Base-by-base conservation (phyloP, 2,888 invertebrate genomes). In the Rhamnusium bicolor region DNA sequence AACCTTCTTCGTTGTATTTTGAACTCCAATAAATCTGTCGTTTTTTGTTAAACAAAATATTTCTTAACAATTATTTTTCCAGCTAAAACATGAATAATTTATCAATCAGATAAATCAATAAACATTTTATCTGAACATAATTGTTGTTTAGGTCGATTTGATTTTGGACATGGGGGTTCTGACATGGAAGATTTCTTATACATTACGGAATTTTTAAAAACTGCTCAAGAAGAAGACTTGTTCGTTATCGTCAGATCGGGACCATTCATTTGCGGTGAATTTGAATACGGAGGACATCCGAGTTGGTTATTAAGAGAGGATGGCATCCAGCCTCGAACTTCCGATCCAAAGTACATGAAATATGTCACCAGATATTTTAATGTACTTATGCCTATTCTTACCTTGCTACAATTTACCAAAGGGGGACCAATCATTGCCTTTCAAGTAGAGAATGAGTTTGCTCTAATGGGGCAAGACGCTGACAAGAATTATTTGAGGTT, bases 211-310 rank as follows among this genome's bases (percentile, higher is more conserved):
- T 97, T 95, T 84, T 89, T 96, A 3, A 88, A 91, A 75, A 88
- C 91, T 1, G 97, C 97, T 0, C 91, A 94, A 65, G 92, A 94
- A 79, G 94, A 94, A 85, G 95, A 93, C 71, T 88, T 98, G 40
- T 88, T 93, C 29, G 96, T 96, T 0, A 91, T 98, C 53, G 87
- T 98, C 0, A 89, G 98, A 21, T 93, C 96, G 0, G 98, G 98
- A 0, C 98, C 98, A 0, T 98, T 96, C 83, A 97, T 98, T 80
- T 96, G 96, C 86, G 96, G 95, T n/a, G 98, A 98, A 89, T 93
- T 96, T 87, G 97, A 98, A 74, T 88, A 86, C 73, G 88, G 88
- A 8, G 88, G 88, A 5, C 77, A 87, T 61, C 87, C 87, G 1
- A 81, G 82, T 73, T 85, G 84, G 84, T 67, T 85, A 19, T 69